Base-by-base conservation (phyloP, 2,113 vertebrate genomes). In the Pedetes capensis region DNA sequence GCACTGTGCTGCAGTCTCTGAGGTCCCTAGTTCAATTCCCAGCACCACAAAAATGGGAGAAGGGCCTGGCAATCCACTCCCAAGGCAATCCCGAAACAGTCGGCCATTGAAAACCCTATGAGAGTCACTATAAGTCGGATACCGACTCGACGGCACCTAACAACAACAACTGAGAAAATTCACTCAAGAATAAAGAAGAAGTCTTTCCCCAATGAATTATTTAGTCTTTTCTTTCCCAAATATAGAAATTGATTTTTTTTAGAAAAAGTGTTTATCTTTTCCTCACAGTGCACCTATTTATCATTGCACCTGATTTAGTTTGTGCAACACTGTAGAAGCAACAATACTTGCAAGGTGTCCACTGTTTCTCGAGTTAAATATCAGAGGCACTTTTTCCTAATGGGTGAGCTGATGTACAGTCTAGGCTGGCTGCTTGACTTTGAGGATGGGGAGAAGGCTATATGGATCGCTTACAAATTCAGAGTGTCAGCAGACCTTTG, bases 361-460 rank as follows among this genome's bases (percentile, higher is more conserved):
- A 6, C 49, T 75, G 17, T 51, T 22, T 1, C 7, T 78, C 2
- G 6, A 18, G 11, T 22, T 83, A 44, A 68, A 37, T 32, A 59
- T 16, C 69, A n/a, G 20, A 44, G 10, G 9, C 20, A n/a, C 71
- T 42, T 34, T 17, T 27, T 53, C n/a, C 61, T 25, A 9, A 34
- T 1, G 4, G 7, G n/a, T 2, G 18, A 39, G 32, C n/a, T 6
- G 8, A 7, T 37, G 8, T 8, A n/a, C 34, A 6, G 2, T 18
- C 25, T 16, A 37, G 6, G n/a, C 9, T 23, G 69, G 63, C 6
- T 17, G 17, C 51, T 27, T 47, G 71, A 37, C 53, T 72, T 17
- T 64, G 42, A 37, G 29, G 1, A 22, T 22, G 25, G 18, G 25
- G 20, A 49, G 12, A 80, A 72, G 34, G 27, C 81, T 42, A 47